Evolutionary conservation across 64 coral and sea anemone species (phyloP).

Genomic region (Catalaphyllia jardinei): DNA sequence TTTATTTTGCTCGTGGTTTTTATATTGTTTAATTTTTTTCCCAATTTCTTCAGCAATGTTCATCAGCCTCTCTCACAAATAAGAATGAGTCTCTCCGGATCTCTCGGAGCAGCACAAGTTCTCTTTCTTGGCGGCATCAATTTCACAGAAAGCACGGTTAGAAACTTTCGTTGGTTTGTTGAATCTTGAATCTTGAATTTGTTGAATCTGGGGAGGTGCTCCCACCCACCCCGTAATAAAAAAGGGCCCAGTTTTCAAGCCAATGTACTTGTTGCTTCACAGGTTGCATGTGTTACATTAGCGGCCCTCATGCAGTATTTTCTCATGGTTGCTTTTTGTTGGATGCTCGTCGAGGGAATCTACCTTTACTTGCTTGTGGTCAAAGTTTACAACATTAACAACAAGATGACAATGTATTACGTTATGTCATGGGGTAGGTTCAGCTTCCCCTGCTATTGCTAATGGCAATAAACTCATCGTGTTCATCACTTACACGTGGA

Average conservation of each 20-base stretch:
- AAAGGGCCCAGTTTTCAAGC: too few species aligned
- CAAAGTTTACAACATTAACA: slow-evolving; percentile 52
- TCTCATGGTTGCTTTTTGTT: slow-evolving; percentile 50
- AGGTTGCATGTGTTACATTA: slow-evolving; percentile 38
- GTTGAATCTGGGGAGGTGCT: too few species aligned
- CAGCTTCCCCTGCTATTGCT: too few species aligned
- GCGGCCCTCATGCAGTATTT: slow-evolving; percentile 55
- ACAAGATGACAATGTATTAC: slow-evolving; percentile 25
- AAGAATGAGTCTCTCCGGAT: slow-evolving; percentile 23
- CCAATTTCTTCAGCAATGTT: neutral
- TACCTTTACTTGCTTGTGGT: slow-evolving; percentile 55
- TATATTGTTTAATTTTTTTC: neutral
- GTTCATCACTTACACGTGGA: too few species aligned
- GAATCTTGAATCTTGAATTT: too few species aligned
- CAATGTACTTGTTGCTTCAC: neutral
- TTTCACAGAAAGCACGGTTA: slow-evolving; percentile 13
- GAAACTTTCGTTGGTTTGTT: neutral
- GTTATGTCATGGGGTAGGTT: slow-evolving; percentile 49
- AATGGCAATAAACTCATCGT: too few species aligned
- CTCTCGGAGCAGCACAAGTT: slow-evolving; percentile 40
- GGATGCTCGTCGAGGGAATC: slow-evolving; percentile 69
- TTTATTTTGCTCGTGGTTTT: neutral
- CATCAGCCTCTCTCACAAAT: slow-evolving; percentile 41
- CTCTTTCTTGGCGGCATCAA: slow-evolving; percentile 45
- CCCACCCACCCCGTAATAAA: too few species aligned